Evolutionary conservation across 2,888 invertebrate genomes (phyloP), one percentile per base, ranked within the genome.

Genomic region (Phortica magna): DNA sequence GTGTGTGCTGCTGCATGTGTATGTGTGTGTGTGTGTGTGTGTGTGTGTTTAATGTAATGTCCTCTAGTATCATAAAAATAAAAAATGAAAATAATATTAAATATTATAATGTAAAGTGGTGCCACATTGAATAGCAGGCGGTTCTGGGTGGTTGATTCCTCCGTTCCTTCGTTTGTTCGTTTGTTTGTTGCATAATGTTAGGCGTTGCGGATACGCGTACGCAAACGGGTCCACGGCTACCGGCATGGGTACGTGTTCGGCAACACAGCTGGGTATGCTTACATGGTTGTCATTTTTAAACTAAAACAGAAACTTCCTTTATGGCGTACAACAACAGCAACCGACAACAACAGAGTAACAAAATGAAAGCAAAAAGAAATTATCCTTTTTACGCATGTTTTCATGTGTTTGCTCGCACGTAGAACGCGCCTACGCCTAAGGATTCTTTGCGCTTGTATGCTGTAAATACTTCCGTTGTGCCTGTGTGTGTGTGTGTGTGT

Each of bases 61-160:
- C 83, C 84, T 85, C 84, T 86, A 84, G 89, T 84, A 83, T 80
- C 84, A 85, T 87, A 85, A 90, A 85, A 90, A 87, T 84, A 84
- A 88, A 86, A 85, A 85, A 86, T 82, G 82, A 83, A 83, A 83
- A 85, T 87, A 82, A 87, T 84, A 87, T 85, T 85, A 82, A 83
- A 85, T 83, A 85, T 84, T 83, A 87, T 84, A 82, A 83, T 82
- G 82, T 79, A 77, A 75, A 79, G 76, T 79, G 75, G 48, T 48
- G 14, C 9, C 48, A 48, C 48, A 48, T 48, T 48, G 14, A 59
- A 19, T 48, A 48, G 48, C 14, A 48, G 48, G 48, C 48, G 67
- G 67, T 31, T 31, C 9, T 43, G n/a, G 67, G 41, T 10, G 19
- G 42, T 31, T 42, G 53, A 31, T 31, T 31, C 31, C 31, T 5